Evolutionary conservation across 2,888 invertebrate species (phyloP), one percentile per base, ranked within the genome.

Genomic region (Lucinisca nassula): DNA sequence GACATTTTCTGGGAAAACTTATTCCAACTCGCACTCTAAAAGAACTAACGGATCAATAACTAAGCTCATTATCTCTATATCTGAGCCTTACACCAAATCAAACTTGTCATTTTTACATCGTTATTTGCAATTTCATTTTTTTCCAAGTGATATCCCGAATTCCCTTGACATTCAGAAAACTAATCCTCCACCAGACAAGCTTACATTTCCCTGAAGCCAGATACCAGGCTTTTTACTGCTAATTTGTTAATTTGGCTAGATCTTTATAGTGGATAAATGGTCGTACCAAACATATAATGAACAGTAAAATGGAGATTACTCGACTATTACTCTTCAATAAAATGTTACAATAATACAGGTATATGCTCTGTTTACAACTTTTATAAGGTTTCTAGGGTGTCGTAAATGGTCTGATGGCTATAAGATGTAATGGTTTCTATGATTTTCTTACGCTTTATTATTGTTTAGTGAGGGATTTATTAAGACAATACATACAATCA

Each of bases 241-340:
- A 67, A 67, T 67, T 67, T 67, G 67, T 67, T 67, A 67, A 67
- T 67, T 67, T 67, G 35, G 21, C 35, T 17, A 30, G 67, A 67
- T 67, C 67, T 67, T 67, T 67, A 67, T 67, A 67, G 67, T 35
- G 67, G 67, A 67, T 67, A 67, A 67, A 67, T 67, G 32, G 67
- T 21, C 67, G 35, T 67, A 67, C 17, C 67, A 67, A 67, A 67
- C 67, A 67, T 67, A 67, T 67, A 67, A 67, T 35, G 73, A 45
- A 77, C 30, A 30, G 55, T 85, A 85, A 85, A 85, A 80, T 45
- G 40, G 38, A 55, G 61, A 85, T 85, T 77, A 76, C 76, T 55
- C 38, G 32, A 72, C 38, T 32, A 70, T 58, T 81, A 77, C 75
- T 24, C 38, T 58, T 58, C 72, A 45, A 58, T 81, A 85, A 80